Evolutionary conservation across 2,888 invertebrate genomes (phyloP), one percentile per base, ranked within the genome.

Genomic region (Ornithoptera priamus): DNA sequence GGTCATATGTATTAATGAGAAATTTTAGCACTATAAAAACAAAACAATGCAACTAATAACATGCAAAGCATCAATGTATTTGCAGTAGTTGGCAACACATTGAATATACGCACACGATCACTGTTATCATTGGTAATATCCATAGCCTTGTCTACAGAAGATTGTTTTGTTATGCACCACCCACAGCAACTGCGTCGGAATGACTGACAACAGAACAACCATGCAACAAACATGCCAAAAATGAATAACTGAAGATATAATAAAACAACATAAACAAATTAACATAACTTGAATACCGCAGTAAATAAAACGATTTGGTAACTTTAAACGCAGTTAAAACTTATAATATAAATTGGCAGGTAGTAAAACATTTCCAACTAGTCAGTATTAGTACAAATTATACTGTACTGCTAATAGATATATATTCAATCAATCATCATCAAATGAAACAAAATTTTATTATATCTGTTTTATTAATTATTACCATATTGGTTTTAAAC

Each of bases 121-220:
- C 76, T 74, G 79, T 77, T 72, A 74, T 85, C 83, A 83, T 76
- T 83, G 76, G 82, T 81, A 83, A 86, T 80, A 75, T 78, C 82
- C 75, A 80, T 80, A 85, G 85, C 78, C 78, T 83, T 84, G 81
- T 87, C 84, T 86, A 86, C 80, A 71, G 85, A 81, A 75, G 78
- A 81, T 76, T 78, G 76, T 68, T 83, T 80, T 72, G 84, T 78
- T 75, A 89, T 74, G 82, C 91, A 91, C 90, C 90, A 89, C 67
- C 84, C 83, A 78, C 91, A 90, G 85, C 90, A 90, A 69, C 86
- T 80, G 79, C 89, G 89, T 84, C 90, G 85, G 78, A 88, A 82
- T 75, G 89, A 87, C 91, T 91, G 84, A 84, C 85, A 86, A 87
- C 83, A 87, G 84, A 85, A 87, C 82, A 87, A 84, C 79, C 89